Evolutionary conservation across 2,797 vertebrate species (phyloP).

Genomic region (Cirrhinus molitorella): DNA sequence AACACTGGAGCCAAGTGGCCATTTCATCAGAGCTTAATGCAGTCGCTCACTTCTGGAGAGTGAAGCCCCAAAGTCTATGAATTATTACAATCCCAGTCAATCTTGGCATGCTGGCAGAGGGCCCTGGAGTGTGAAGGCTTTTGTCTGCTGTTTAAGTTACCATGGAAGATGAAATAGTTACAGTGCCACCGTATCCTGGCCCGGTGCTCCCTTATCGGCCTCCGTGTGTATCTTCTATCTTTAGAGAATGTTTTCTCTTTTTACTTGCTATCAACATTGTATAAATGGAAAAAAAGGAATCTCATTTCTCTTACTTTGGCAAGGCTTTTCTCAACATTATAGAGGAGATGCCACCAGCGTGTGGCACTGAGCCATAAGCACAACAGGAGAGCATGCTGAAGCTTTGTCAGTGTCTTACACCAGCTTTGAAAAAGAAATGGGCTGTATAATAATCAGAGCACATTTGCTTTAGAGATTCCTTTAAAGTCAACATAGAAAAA

Average conservation of each 20-base stretch:
- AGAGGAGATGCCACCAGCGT: conserved; percentile 55
- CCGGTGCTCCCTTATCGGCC: conserved; percentile 56
- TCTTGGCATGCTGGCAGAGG: conserved; percentile 78
- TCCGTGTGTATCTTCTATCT: conserved; percentile 82
- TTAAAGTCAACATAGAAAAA: too few relatives aligned
- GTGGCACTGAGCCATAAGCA: conserved; percentile 57
- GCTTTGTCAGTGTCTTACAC: conserved; percentile 35
- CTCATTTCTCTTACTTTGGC: conserved; percentile 82
- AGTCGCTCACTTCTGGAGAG: conserved; percentile 83
- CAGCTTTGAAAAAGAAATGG: conserved; percentile 10
- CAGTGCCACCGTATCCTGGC: conserved; percentile 71
- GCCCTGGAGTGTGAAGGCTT: conserved; percentile 82
- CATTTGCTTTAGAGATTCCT: not conserved
- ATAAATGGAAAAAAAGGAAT: conserved; percentile 84
- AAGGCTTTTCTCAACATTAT: conserved; percentile 72
- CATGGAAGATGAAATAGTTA: conserved; percentile 88
- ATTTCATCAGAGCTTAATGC: conserved; percentile 79
- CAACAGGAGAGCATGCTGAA: conserved; percentile 39
- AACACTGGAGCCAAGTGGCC: conserved; percentile 64
- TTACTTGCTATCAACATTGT: conserved; percentile 80
- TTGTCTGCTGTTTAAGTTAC: conserved; percentile 87
- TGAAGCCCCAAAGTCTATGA: conserved; percentile 86
- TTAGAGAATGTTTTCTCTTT: conserved; percentile 86
- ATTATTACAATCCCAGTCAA: conserved; percentile 87
- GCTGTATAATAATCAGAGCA: not conserved